Percentiles rank a stretch among this genome's conserved stretches.
phyloP scores from a whole-genome alignment of 1,140 invertebrate species.

The Drosophila kanapiae region DNA sequence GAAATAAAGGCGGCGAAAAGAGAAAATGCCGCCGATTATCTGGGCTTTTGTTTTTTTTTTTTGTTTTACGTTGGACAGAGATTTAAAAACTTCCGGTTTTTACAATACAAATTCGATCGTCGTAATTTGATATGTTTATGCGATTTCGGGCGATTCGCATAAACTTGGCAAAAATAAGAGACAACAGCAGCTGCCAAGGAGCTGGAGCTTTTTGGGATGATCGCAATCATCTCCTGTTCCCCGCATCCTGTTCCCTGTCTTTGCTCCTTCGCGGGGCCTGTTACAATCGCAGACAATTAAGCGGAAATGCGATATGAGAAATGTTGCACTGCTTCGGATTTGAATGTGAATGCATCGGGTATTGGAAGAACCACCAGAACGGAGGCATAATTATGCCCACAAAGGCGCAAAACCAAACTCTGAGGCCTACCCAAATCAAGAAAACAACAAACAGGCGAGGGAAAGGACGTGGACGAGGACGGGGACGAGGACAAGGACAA shows the following conservation, averaged over 20 bases:
- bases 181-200: conserved; percentile 51
- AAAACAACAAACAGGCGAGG: conserved; percentile 52
- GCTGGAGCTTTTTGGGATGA: conserved; percentile 19
- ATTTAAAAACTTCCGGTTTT: conserved; percentile 78
- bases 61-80: conserved; percentile 47
- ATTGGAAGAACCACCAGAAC: conserved; percentile 28
- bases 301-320: conserved; percentile 69
- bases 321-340: conserved; percentile 62
- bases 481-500: conserved; percentile 43
- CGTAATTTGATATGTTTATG: conserved; percentile 81
- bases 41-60: conserved; percentile 45
- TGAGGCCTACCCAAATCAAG: conserved; percentile 77
- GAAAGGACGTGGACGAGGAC: conserved; percentile 32
- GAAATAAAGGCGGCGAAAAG: conserved; percentile 30
- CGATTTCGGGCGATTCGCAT: conserved; percentile 57
- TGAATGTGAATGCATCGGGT: conserved; percentile 71
- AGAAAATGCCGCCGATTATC: conserved; percentile 35
- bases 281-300: conserved; percentile 66
- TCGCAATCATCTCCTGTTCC: conserved; percentile 36
- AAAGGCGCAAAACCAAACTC: conserved; percentile 33
- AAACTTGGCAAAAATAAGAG: conserved; percentile 59
- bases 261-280: conserved; percentile 6
- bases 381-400: conserved; percentile 49
- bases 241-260: conserved; percentile 26
- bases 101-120: conserved; percentile 51